These are phyloP conservation scores for Pomatorhinus ruficollis DNA, from an alignment of 2,113 vertebrate genomes.

Conservation along the genomic window DNA sequence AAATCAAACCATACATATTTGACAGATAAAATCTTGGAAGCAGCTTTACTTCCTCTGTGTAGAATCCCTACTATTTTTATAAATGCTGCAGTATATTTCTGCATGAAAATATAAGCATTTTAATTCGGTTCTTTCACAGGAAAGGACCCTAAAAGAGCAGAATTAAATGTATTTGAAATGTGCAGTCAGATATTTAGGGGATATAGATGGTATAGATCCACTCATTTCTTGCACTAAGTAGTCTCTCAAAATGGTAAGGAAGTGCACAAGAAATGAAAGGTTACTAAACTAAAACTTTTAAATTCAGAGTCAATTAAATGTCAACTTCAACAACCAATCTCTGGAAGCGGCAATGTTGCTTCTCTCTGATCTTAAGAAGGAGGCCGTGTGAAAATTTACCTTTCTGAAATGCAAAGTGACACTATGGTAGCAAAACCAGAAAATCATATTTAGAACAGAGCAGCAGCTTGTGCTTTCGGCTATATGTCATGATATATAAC, in stretches of 20 bases:
- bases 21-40: neutral
- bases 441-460: neutral
- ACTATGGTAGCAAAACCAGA: neutral
- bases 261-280: neutral
- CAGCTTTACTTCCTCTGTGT: neutral
- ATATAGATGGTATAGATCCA: neutral
- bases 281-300: neutral
- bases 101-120: neutral
- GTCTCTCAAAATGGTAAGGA: neutral
- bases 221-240: neutral
- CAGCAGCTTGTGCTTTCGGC: neutral
- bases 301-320: neutral
- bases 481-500: neutral
- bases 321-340: neutral
- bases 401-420: neutral
- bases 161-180: neutral
- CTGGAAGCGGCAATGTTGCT: rapidly evolving
- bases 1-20: neutral
- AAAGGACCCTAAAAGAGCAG: neutral
- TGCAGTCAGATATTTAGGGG: neutral
- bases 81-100: neutral
- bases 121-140: neutral
- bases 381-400: neutral
- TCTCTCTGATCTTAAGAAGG: neutral
- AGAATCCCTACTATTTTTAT: neutral